These are phyloP conservation scores for Thalpophila matura DNA, from an alignment of 2,888 invertebrate species.

Conservation along the genomic window DNA sequence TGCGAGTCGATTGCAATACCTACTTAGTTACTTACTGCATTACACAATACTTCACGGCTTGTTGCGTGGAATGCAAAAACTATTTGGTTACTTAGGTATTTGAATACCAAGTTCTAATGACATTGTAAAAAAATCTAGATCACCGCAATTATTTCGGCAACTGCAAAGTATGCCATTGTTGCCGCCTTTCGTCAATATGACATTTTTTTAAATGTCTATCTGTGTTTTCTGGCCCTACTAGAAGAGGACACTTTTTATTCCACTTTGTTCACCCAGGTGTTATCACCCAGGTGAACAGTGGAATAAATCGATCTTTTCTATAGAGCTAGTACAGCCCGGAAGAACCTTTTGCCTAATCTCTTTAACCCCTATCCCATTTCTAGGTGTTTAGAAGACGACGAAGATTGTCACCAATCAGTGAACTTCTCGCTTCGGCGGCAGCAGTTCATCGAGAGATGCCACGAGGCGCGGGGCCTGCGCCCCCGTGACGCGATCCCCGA, in stretches of 20 bases:
- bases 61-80: slow-evolving; percentile 9
- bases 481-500: slow-evolving; percentile 81
- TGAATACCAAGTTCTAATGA: slow-evolving; percentile 17
- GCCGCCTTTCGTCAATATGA: slow-evolving; percentile 15
- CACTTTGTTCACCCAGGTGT: no score
- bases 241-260: no score
- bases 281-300: no score
- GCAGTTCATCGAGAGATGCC: slow-evolving; percentile 88
- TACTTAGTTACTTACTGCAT: slow-evolving; percentile 1
- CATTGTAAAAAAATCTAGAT: slow-evolving; percentile 35
- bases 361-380: slow-evolving; percentile 1
- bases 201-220: background rate
- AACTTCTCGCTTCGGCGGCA: slow-evolving; percentile 83
- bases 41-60: slow-evolving; percentile 4
- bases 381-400: slow-evolving; percentile 84
- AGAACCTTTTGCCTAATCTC: no score
- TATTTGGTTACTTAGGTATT: slow-evolving; percentile 14
- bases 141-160: slow-evolving; percentile 27
- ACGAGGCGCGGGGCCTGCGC: slow-evolving; percentile 80
- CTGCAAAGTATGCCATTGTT: slow-evolving; percentile 19
- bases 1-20: slow-evolving; percentile 16
- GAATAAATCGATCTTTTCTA: no score
- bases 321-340: no score
- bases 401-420: slow-evolving; percentile 71
- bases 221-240: background rate